A percentile compares a stretch with the other conserved stretches of the same genome.
Conservation (phyloP, 2,888 invertebrate species). For the Nomada ruficornis region DNA sequence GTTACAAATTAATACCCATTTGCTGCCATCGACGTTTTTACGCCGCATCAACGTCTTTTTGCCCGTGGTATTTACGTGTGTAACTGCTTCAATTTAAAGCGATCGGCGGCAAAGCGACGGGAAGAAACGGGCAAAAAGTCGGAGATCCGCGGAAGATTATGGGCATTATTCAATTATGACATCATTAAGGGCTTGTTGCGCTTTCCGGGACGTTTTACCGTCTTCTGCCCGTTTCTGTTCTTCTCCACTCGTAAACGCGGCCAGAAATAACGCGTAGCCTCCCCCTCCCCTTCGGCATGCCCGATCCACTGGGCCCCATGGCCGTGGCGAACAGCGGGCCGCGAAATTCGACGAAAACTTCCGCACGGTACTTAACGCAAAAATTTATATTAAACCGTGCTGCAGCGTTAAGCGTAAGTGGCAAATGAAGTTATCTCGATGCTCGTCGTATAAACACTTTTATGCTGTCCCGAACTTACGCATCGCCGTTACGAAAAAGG, state of each 20-base stretch:
- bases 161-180: slow-evolving; percentile 72
- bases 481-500: slow-evolving; percentile 10
- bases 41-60: slow-evolving; percentile 26
- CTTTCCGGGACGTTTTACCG: slow-evolving; percentile 53
- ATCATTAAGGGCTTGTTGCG: slow-evolving; percentile 66
- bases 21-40: slow-evolving; percentile 41
- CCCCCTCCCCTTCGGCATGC: neutral
- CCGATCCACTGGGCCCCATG: neutral
- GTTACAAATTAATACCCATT: slow-evolving; percentile 45
- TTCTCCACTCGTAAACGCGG: slow-evolving; percentile 38
- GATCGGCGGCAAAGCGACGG: slow-evolving; percentile 35
- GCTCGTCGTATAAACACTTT: slow-evolving; percentile 20
- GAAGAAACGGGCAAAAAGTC: slow-evolving; percentile 54
- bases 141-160: slow-evolving; percentile 57
- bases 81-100: slow-evolving; percentile 54
- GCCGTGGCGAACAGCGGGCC: too few relatives aligned
- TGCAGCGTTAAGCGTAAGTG: slow-evolving; percentile 1
- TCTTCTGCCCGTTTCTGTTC: slow-evolving; percentile 12
- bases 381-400: slow-evolving; percentile 5
- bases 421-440: slow-evolving; percentile 47
- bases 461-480: slow-evolving; percentile 12
- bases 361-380: neutral
- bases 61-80: slow-evolving; percentile 36
- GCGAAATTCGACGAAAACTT: neutral
- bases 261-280: slow-evolving; percentile 9